Percentiles rank a stretch among this genome's conserved stretches.
phyloP scores from a whole-genome alignment of 1,140 invertebrate species.

The roundworm (Caenorhabditis elegans) region DNA sequence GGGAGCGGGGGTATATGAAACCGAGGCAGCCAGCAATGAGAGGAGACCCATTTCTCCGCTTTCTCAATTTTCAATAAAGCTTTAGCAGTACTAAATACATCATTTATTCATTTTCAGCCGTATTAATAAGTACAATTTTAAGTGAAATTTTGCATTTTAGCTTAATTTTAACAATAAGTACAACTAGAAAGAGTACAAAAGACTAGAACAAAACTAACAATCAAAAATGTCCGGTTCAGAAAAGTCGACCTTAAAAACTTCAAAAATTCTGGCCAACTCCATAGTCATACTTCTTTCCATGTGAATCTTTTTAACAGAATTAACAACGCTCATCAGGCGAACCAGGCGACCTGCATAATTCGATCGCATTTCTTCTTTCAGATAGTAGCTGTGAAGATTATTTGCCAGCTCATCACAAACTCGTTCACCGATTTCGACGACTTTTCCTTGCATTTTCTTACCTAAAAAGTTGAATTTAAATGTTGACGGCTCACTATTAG shows the following conservation, averaged over 20 bases:
- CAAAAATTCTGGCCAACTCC: background rate
- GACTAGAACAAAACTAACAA: background rate
- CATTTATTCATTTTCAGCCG: too few relatives aligned
- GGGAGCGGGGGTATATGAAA: background rate
- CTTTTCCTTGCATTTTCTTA: background rate
- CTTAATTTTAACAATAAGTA: too few relatives aligned
- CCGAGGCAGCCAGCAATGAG: background rate
- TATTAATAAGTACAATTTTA: too few relatives aligned
- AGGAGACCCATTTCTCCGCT: too few relatives aligned
- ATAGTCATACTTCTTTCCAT: background rate
- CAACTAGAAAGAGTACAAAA: too few relatives aligned
- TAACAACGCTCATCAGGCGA: background rate
- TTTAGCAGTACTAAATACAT: too few relatives aligned
- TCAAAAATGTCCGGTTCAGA: slow-evolving; percentile 17
- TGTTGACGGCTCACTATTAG: too few relatives aligned
- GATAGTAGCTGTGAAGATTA: background rate
- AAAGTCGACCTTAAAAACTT: slow-evolving; percentile 2
- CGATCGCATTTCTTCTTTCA: slow-evolving; percentile 13
- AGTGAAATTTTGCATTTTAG: too few relatives aligned
- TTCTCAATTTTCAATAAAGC: too few relatives aligned
- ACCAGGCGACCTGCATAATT: background rate
- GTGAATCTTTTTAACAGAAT: background rate
- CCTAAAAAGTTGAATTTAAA: background rate
- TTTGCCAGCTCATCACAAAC: background rate
- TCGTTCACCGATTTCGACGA: background rate